A percentile compares a stretch with the other conserved stretches of the same genome.
Evolutionary conservation across 1,140 invertebrate genomes (phyloP).

Genomic region (Chironomus tepperi): DNA sequence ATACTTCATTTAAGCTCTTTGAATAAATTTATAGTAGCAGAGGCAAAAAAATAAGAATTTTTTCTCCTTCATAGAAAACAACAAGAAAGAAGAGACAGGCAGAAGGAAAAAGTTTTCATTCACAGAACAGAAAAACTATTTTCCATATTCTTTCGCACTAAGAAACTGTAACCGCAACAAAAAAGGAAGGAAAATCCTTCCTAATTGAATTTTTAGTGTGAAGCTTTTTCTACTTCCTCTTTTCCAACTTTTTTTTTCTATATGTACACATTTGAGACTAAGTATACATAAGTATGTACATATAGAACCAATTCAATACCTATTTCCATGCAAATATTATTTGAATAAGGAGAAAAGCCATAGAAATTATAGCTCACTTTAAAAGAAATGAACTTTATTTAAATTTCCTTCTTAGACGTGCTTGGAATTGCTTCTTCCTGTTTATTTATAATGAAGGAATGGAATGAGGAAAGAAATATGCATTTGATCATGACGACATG

Average conservation of each 20-base stretch:
- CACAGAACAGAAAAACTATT: no score
- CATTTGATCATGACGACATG: background rate
- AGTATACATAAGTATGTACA: no score
- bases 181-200: background rate
- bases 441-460: background rate
- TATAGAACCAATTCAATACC: background rate
- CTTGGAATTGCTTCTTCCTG: background rate
- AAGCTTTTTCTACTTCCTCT: background rate
- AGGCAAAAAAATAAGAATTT: background rate
- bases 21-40: background rate
- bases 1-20: no score
- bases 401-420: constrained; percentile 16
- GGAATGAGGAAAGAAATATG: background rate
- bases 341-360: background rate
- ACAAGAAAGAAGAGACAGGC: background rate
- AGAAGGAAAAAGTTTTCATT: no score
- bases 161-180: background rate
- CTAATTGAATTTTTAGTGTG: constrained; percentile 23
- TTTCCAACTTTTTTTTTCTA: background rate
- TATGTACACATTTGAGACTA: background rate
- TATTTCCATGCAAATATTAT: background rate
- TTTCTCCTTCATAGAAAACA: background rate
- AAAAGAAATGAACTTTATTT: constrained; percentile 20
- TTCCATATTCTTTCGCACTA: no score
- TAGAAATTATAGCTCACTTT: constrained; percentile 16